Conservation (phyloP, 1,140 invertebrate species). For the Dinothrombium tinctorium region DNA sequence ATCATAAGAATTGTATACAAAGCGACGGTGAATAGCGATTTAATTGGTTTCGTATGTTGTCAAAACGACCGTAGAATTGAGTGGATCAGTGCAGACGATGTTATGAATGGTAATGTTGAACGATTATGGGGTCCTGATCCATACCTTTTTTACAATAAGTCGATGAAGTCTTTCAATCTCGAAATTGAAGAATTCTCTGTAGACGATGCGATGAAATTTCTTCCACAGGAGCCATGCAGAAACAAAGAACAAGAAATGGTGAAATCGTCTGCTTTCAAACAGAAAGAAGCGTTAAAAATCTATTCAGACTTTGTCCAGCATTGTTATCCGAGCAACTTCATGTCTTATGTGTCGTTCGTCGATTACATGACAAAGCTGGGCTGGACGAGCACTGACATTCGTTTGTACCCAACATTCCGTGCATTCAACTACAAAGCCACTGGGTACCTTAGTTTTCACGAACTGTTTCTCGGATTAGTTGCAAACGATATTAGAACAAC, state of each 20-base stretch:
- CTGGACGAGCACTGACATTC: background rate
- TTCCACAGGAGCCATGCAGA: background rate
- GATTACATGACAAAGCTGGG: slow-evolving; percentile 7
- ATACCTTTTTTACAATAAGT: background rate
- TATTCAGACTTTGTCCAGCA: slow-evolving; percentile 11
- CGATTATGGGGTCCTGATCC: slow-evolving; percentile 8
- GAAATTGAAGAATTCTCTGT: background rate
- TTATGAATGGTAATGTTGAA: background rate
- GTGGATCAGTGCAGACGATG: slow-evolving; percentile 4
- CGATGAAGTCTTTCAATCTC: background rate
- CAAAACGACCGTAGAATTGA: background rate
- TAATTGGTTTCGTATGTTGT: slow-evolving; percentile 3
- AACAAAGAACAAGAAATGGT: slow-evolving; percentile 4
- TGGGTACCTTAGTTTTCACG: slow-evolving; percentile 20
- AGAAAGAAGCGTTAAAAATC: slow-evolving; percentile 1
- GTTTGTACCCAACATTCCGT: background rate
- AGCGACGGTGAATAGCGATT: background rate
- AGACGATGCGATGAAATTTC: background rate
- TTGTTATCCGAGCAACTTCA: slow-evolving; percentile 10
- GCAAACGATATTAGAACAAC: slow-evolving; percentile 27
- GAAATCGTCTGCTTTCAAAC: slow-evolving; percentile 2
- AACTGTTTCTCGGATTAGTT: slow-evolving; percentile 27
- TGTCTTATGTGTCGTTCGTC: slow-evolving; percentile 8
- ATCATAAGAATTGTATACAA: slow-evolving; percentile 3
- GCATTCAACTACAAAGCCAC: background rate